A percentile compares a stretch with the other conserved stretches of the same genome.
These are phyloP conservation scores for Buphagus erythrorhynchus DNA, from an alignment of 2,797 vertebrate species.

Conservation along the genomic window DNA sequence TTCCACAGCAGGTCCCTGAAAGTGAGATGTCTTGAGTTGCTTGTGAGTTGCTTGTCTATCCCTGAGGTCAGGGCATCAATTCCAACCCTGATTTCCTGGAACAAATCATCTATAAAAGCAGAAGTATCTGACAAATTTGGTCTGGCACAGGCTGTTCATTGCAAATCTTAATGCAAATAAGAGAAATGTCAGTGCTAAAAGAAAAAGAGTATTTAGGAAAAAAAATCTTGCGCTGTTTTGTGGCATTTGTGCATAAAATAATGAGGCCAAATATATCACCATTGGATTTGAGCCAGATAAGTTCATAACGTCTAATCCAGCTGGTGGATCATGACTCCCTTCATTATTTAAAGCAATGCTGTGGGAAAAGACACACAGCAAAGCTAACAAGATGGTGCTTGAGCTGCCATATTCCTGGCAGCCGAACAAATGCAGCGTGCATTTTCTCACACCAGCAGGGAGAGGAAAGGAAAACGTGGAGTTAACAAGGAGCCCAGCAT, in stretches of 20 bases:
- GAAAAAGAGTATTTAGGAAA: slow-evolving; percentile 54
- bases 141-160: slow-evolving; percentile 56
- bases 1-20: neutral
- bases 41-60: too few species aligned
- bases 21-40: too few species aligned
- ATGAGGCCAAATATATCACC: slow-evolving; percentile 70
- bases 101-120: slow-evolving; percentile 1
- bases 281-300: slow-evolving; percentile 57
- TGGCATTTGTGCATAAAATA: slow-evolving; percentile 71
- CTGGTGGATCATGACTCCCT: slow-evolving; percentile 62
- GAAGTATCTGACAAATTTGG: slow-evolving; percentile 47
- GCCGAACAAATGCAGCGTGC: slow-evolving; percentile 43
- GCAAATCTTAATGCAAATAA: slow-evolving; percentile 68
- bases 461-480: slow-evolving; percentile 52
- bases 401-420: slow-evolving; percentile 64
- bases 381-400: slow-evolving; percentile 65
- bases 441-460: slow-evolving; percentile 68
- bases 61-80: neutral
- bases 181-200: slow-evolving; percentile 65
- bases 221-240: slow-evolving; percentile 47
- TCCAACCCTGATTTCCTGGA: neutral
- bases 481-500: slow-evolving; percentile 43
- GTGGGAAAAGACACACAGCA: slow-evolving; percentile 65
- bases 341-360: slow-evolving; percentile 72
- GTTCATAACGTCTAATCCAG: slow-evolving; percentile 65